Conservation (phyloP, 2,113 vertebrate species). For the Sylvia atricapilla region DNA sequence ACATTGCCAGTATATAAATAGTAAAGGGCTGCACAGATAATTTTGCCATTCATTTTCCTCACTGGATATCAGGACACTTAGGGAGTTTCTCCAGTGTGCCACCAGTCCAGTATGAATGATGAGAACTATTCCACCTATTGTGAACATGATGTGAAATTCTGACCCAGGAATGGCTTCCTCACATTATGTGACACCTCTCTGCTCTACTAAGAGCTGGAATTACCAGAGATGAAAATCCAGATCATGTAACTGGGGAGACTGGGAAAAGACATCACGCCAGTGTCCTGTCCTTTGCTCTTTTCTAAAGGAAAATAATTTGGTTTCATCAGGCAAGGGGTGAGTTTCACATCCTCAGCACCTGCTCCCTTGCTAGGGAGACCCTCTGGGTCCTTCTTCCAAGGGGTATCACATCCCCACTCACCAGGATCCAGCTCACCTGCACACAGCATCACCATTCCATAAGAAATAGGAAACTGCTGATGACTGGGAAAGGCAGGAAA, state of each 20-base stretch:
- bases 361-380: neutral
- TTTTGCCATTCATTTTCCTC: neutral
- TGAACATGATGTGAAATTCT: neutral
- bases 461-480: neutral
- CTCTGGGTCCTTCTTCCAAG: neutral
- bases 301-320: neutral
- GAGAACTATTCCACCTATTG: neutral
- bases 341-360: neutral
- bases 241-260: neutral
- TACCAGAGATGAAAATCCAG: neutral
- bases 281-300: neutral
- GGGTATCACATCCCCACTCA: neutral
- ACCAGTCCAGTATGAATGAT: neutral
- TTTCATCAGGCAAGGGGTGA: neutral
- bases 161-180: neutral
- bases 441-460: neutral
- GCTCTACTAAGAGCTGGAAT: neutral
- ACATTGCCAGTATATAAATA: neutral
- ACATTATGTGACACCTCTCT: neutral
- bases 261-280: neutral
- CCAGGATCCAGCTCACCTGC: neutral
- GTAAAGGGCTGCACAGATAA: neutral
- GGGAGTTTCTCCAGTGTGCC: neutral
- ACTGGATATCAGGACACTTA: neutral
- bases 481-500: neutral